Evolutionary conservation across 2,888 invertebrate genomes (phyloP).

Genomic region (Halocaridina rubra): DNA sequence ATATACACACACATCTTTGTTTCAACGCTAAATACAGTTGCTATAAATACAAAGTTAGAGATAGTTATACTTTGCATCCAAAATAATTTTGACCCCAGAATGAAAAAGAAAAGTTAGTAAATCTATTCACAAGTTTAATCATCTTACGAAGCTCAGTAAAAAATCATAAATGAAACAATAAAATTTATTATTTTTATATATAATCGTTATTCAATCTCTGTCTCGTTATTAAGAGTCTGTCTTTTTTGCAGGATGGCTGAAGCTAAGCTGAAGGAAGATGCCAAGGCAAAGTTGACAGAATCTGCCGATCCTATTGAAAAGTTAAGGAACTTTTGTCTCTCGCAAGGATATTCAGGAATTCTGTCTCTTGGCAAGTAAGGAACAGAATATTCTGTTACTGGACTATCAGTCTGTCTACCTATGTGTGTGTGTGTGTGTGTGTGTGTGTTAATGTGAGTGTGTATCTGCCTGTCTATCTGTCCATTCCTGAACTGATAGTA

Average conservation of each 20-base stretch:
- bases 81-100: too few relatives aligned
- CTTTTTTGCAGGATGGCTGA: slow-evolving; percentile 22
- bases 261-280: slow-evolving; percentile 28
- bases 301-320: slow-evolving; percentile 85
- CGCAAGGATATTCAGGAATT: slow-evolving; percentile 88
- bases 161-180: too few relatives aligned
- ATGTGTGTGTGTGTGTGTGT: neutral
- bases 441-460: neutral
- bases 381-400: neutral
- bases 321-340: slow-evolving; percentile 83
- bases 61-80: too few relatives aligned
- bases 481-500: too few relatives aligned
- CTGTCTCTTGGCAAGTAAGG: slow-evolving; percentile 86
- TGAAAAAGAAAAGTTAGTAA: too few relatives aligned
- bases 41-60: too few relatives aligned
- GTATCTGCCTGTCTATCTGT: neutral
- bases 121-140: too few relatives aligned
- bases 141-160: too few relatives aligned
- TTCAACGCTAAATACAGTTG: too few relatives aligned
- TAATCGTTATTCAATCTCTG: too few relatives aligned
- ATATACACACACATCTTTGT: neutral
- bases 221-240: too few relatives aligned
- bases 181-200: too few relatives aligned
- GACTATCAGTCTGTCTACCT: neutral
- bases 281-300: slow-evolving; percentile 67